Base-by-base conservation (phyloP, 2,113 vertebrate genomes). In the Muntiacus muntjak region DNA sequence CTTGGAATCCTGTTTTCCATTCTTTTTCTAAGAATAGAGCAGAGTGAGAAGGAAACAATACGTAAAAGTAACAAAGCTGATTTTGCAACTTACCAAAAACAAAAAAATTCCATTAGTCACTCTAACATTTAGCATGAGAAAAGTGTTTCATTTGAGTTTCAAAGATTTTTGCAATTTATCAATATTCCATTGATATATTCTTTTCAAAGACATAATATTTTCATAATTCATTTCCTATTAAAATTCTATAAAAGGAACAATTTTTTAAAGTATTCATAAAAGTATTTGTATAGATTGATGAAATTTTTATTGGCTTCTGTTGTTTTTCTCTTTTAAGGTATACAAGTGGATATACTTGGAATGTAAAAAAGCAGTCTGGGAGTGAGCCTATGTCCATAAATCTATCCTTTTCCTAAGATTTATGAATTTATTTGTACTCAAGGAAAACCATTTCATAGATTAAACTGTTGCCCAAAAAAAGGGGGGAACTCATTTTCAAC, bases 201-300 rank as follows among this genome's bases (percentile, higher is more conserved):
- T 93, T 94, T 97, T 93, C 64, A 93, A 96, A 94, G 30, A 36
- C 4, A 58, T 43, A 91, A 15, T 86, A 83, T 93, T 94, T 85
- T 76, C 30, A 81, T 47, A 96, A 93, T 67, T 93, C 26, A 83
- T 95, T 97, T 97, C 30, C 79, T 60, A 95, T 89, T 96, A 93
- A 97, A 92, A 89, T 95, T 55, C 43, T 86, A 81, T 33, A 95
- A 89, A 85, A 16, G 33, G 54, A 91, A 83, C 14, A 79, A 94
- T 81, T 90, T 45, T 95, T 94, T 64, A 87, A 94, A 94, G 25
- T 81, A 55, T 78, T 94, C 78, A 54, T 96, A 92, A 86, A 94
- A 92, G 25, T 25, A 84, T 87, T 4, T 89, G 9, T 45, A 86
- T 19, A 90, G 19, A 87, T 52, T 89, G 54, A 79, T 64, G 21